These are phyloP conservation scores for Nothoprocta perdicaria DNA, from an alignment of 2,113 vertebrate genomes.

Conservation along the genomic window DNA sequence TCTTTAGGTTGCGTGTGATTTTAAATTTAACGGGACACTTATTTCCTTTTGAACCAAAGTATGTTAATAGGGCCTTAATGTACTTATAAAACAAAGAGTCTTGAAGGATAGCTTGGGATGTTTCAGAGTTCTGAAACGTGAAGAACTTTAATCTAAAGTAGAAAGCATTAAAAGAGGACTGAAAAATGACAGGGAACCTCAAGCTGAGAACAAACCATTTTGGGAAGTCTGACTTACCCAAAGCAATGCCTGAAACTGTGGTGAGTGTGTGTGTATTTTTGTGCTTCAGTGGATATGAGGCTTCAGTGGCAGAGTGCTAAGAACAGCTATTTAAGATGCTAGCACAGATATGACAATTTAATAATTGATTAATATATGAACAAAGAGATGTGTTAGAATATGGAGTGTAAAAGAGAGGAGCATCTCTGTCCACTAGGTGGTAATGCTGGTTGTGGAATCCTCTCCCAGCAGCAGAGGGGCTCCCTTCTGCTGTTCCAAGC, in stretches of 20 bases:
- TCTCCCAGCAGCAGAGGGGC: accelerated
- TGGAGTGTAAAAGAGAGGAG: not conserved
- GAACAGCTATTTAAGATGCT: not conserved
- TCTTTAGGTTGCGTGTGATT: conserved; percentile 20
- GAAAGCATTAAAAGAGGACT: not conserved
- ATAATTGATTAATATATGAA: accelerated
- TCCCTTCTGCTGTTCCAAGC: not conserved
- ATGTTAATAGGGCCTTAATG: not conserved
- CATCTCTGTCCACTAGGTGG: not conserved
- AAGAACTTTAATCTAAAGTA: not conserved
- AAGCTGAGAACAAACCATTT: not conserved
- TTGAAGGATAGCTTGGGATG: not conserved
- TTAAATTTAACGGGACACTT: conserved; percentile 16
- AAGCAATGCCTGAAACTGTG: not conserved
- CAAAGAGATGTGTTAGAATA: accelerated
- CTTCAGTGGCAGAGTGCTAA: not conserved
- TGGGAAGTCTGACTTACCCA: not conserved
- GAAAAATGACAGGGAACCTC: not conserved
- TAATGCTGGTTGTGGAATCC: not conserved
- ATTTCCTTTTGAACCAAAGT: conserved; percentile 1
- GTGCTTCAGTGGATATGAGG: not conserved
- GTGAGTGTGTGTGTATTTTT: not conserved
- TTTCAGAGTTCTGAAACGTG: conserved; percentile 4
- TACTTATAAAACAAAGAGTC: not conserved
- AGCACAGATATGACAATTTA: not conserved